A percentile compares a stretch with the other conserved stretches of the same genome.
phyloP scores from a whole-genome alignment of 2,797 vertebrate genomes.

The Muraenolepis orangiensis region DNA sequence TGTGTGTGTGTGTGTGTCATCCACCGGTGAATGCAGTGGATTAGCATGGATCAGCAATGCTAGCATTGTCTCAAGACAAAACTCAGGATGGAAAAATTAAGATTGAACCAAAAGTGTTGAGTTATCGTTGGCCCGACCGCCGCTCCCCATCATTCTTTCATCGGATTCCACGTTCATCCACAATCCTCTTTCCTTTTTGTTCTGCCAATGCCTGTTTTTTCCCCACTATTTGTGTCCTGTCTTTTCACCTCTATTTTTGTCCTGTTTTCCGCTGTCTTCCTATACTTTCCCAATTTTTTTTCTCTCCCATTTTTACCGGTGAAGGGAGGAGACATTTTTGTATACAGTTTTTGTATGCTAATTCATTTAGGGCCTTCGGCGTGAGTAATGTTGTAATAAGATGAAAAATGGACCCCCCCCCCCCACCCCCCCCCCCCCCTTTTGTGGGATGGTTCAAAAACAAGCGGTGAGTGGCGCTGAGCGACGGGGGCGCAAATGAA shows the following conservation, averaged over 20 bases:
- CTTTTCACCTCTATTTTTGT: background rate
- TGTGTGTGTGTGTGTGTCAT: too few species aligned
- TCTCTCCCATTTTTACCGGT: background rate
- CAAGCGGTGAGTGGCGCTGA: conserved; percentile 15
- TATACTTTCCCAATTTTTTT: background rate
- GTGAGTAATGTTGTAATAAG: background rate
- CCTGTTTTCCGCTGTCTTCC: background rate
- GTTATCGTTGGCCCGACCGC: background rate
- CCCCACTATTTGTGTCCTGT: background rate
- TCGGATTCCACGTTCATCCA: background rate
- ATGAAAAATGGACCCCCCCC: background rate
- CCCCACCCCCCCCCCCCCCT: too few species aligned
- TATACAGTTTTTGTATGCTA: too few species aligned
- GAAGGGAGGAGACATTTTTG: too few species aligned
- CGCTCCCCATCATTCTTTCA: background rate
- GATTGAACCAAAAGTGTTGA: background rate
- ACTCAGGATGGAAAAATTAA: background rate
- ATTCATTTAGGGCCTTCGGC: too few species aligned
- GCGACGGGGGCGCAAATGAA: conserved; percentile 25
- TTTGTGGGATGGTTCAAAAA: conserved; percentile 32
- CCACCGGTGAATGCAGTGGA: too few species aligned
- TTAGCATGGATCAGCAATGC: too few species aligned
- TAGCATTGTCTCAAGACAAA: too few species aligned
- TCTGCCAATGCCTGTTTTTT: background rate
- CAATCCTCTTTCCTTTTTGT: background rate